These are phyloP conservation scores for Neopelma chrysocephalum DNA, from an alignment of 2,797 vertebrate genomes.

Conservation along the genomic window DNA sequence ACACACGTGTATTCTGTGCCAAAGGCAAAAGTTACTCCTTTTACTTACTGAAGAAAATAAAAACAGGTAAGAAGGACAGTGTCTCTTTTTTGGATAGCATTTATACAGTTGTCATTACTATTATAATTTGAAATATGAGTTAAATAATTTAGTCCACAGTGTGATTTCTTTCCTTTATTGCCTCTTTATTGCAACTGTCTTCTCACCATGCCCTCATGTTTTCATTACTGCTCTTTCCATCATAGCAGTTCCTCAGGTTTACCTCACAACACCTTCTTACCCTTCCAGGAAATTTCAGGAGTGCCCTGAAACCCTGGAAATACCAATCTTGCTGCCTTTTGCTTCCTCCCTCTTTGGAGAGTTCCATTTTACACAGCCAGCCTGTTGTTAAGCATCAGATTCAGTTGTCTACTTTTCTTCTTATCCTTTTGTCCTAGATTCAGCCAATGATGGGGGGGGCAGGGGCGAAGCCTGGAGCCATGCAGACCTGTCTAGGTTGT, in stretches of 20 bases:
- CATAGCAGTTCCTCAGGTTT: neutral
- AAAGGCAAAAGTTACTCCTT: neutral
- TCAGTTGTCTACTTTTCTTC: neutral
- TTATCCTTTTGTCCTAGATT: neutral
- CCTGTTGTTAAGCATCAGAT: neutral
- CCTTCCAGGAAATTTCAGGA: neutral
- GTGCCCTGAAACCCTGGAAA: neutral
- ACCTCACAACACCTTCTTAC: rapidly evolving
- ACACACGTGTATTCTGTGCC: neutral
- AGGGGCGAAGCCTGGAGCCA: neutral
- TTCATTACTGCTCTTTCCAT: neutral
- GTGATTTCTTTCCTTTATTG: neutral
- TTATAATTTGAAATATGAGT: neutral
- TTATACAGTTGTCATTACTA: neutral
- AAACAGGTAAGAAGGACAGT: neutral
- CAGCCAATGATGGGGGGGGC: neutral
- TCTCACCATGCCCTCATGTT: neutral
- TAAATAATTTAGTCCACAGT: neutral
- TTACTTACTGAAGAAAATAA: neutral
- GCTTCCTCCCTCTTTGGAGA: neutral
- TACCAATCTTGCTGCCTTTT: neutral
- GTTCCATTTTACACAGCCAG: neutral
- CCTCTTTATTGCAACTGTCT: neutral
- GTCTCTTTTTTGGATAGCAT: neutral
- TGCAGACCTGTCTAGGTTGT: neutral